Evolutionary conservation across 35 echinoderm and acorn worm species (phyloP).

Genomic region (Apostichopus parvimensis): DNA sequence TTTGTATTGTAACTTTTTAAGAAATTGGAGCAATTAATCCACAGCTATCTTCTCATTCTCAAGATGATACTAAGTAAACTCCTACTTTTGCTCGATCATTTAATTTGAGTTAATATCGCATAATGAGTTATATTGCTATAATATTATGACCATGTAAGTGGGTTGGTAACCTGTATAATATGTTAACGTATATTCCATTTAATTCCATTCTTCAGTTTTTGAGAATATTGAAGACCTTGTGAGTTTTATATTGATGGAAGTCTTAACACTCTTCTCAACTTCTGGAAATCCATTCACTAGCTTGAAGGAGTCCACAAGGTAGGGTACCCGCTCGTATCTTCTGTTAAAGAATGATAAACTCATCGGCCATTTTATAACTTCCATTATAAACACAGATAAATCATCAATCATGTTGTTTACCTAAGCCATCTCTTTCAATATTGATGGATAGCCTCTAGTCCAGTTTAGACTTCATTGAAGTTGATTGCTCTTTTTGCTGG

Average conservation of each 20-base stretch:
- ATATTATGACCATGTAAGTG: no score
- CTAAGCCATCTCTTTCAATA: neutral
- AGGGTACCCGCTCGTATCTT: neutral
- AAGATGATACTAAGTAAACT: no score
- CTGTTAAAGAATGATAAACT: no score
- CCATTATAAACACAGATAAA: no score
- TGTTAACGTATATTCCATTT: neutral
- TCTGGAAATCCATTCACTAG: slow-evolving; percentile 75
- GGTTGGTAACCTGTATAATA: no score
- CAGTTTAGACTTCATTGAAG: no score
- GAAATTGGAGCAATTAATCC: neutral
- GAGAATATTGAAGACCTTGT: slow-evolving; percentile 85
- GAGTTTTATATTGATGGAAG: slow-evolving; percentile 87
- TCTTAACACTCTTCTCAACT: slow-evolving; percentile 66
- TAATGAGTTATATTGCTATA: neutral
- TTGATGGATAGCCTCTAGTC: neutral
- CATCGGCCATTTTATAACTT: no score
- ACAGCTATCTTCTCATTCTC: no score
- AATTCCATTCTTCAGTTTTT: slow-evolving; percentile 65
- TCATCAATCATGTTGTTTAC: no score
- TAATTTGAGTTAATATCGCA: neutral
- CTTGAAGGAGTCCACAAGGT: slow-evolving; percentile 56
- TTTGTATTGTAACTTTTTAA: neutral
- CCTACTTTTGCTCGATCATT: no score
- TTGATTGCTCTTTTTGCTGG: no score